These are phyloP conservation scores for Nycticebus coucang DNA, from an alignment of 2,113 vertebrate genomes.

Conservation along the genomic window DNA sequence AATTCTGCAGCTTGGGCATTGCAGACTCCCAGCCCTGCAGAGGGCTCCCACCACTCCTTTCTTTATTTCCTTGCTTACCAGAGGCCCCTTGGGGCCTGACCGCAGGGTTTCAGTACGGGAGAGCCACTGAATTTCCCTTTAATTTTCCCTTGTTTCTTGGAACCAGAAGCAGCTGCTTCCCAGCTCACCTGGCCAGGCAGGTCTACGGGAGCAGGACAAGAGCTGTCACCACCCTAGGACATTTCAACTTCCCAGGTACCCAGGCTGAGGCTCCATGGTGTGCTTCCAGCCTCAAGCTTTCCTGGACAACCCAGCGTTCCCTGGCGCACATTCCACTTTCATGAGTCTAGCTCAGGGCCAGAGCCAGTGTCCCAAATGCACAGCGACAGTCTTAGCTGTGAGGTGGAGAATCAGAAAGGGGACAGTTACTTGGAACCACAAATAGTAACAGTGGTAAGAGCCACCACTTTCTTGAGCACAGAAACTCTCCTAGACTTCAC, in stretches of 20 bases:
- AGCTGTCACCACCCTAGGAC: too few species aligned
- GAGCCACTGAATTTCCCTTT: not conserved
- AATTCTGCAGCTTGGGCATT: not conserved
- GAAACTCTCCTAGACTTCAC: not conserved
- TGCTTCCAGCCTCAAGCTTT: not conserved
- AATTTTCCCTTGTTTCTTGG: not conserved
- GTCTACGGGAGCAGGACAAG: not conserved
- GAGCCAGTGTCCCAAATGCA: fast-evolving
- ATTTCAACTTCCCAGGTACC: not conserved
- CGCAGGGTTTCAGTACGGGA: not conserved
- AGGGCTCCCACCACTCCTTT: not conserved
- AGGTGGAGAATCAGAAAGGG: not conserved
- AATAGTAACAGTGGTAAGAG: fast-evolving
- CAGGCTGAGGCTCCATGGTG: too few species aligned
- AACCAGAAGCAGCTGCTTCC: not conserved
- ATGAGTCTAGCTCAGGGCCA: not conserved
- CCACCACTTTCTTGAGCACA: not conserved
- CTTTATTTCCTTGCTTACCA: not conserved
- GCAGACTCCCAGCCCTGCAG: not conserved
- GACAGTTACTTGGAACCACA: not conserved
- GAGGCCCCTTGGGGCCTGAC: not conserved
- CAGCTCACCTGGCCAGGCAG: not conserved
- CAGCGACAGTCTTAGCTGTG: not conserved
- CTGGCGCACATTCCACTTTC: not conserved
- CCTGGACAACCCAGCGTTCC: not conserved